These are phyloP conservation scores for Lycocorax pyrrhopterus DNA, from an alignment of 2,113 vertebrate genomes.

Conservation along the genomic window DNA sequence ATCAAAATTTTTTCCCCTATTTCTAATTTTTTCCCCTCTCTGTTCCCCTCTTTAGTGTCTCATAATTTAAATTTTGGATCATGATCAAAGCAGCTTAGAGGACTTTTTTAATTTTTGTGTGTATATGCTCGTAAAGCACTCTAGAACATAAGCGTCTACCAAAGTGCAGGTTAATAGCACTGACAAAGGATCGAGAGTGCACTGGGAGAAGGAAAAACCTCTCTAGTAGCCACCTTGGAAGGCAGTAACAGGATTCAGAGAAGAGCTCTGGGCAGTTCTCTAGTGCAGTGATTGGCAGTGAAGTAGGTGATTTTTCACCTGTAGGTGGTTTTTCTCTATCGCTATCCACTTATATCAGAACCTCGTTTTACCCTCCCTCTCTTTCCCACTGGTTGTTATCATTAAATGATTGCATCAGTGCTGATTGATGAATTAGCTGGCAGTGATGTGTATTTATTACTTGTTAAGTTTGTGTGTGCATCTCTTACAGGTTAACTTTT, in stretches of 20 bases:
- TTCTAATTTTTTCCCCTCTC: not conserved
- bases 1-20: rapidly evolving
- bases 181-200: not conserved
- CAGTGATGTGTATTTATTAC: not conserved
- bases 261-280: not conserved
- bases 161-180: not conserved
- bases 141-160: not conserved
- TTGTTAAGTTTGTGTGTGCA: not conserved
- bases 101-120: not conserved
- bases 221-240: not conserved
- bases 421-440: not conserved
- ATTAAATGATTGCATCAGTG: not conserved
- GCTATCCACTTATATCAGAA: not conserved
- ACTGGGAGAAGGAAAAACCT: not conserved
- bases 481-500: not conserved
- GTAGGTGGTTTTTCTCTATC: not conserved
- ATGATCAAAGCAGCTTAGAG: not conserved
- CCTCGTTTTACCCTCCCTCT: rapidly evolving
- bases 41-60: not conserved
- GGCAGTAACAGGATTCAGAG: not conserved
- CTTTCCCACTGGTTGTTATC: not conserved
- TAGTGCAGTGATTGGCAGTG: not conserved
- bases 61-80: not conserved
- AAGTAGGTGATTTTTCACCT: not conserved
- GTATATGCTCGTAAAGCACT: not conserved